Conservation (phyloP, 2,888 invertebrate species). For the Lissonota sp. region DNA sequence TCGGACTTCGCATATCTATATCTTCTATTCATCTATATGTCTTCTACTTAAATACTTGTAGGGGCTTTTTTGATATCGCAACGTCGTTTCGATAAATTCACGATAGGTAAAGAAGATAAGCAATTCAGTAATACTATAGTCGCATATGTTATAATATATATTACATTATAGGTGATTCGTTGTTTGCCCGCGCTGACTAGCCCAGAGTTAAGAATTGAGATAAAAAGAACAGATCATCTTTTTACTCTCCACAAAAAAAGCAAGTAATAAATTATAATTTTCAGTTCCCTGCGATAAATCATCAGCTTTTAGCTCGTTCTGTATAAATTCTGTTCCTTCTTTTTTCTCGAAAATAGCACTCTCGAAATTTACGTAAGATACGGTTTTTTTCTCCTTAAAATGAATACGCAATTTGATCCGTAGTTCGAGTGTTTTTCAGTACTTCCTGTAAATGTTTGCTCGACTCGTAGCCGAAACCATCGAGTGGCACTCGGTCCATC, state of each 20-base stretch:
- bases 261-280: conserved; percentile 1
- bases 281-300: conserved; percentile 15
- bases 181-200: conserved; percentile 55
- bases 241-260: conserved; percentile 10
- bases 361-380: conserved; percentile 9
- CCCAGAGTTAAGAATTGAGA: conserved; percentile 46
- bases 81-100: conserved; percentile 23
- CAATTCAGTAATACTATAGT: conserved; percentile 14
- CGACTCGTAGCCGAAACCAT: conserved; percentile 87
- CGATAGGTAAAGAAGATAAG: conserved; percentile 22
- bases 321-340: not conserved
- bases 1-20: conserved; percentile 6
- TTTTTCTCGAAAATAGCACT: not conserved
- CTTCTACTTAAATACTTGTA: conserved; percentile 7
- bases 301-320: conserved; percentile 3
- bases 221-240: conserved; percentile 28
- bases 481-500: conserved; percentile 86
- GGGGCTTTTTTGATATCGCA: conserved; percentile 6
- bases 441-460: conserved; percentile 84
- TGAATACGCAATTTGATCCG: conserved; percentile 74
- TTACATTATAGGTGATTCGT: conserved; percentile 37
- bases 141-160: not conserved
- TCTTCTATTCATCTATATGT: not conserved
- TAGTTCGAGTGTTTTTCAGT: conserved; percentile 83
- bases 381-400: conserved; percentile 74